Base-by-base conservation (phyloP, 30 jellyfish, hydroid and myxozoan genomes). In the Pelagia noctiluca region DNA sequence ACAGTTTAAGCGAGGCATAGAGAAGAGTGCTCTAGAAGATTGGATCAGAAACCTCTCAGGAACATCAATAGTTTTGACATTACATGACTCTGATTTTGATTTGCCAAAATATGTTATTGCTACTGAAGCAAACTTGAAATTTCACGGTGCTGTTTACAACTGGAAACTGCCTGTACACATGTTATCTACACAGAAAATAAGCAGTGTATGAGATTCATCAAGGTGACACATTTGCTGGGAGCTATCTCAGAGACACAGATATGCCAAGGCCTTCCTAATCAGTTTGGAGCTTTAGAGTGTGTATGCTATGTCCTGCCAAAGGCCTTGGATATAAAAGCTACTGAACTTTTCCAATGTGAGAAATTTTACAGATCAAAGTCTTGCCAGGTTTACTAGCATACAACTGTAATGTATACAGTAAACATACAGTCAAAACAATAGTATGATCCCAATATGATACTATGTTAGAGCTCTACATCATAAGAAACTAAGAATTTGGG, bases 1-100 rank as follows among this genome's bases (percentile, higher is more conserved):
- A 33, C 75, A 71, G 73, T 48, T 71, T 3, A 71, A 71, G n/a
- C 1, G 81, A 22, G 76, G 84, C n/a, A 46, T 71, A 36, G 2
- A 71, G 84, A 71, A 71, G 84, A 71, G 84, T 71, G 78, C 76
- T 2, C 78, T 71, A 35, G 46, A 71, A 38, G 76, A 71, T 22
- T 71, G 84, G 84, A 71, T 46, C 1, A 71, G n/a, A 71, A 48
- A 10, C 84, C 80, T 71, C 74, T 35, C 84, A 35, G 76, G n/a
- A 72, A 48, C 84, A 46, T 0, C 1, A 36, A 36, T 71, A 0
- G 74, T 71, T 33, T 71, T 71, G 74, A 71, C 36, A 22, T 24
- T 33, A 4, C n/a, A 36, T 46, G 84, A 71, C 38, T 2, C 84
- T 38, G 46, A 71, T 0, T 71, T 71, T 71, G 84, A 71, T 71